phyloP scores from a whole-genome alignment of 1,140 invertebrate species.

The Semibalanus balanoides region DNA sequence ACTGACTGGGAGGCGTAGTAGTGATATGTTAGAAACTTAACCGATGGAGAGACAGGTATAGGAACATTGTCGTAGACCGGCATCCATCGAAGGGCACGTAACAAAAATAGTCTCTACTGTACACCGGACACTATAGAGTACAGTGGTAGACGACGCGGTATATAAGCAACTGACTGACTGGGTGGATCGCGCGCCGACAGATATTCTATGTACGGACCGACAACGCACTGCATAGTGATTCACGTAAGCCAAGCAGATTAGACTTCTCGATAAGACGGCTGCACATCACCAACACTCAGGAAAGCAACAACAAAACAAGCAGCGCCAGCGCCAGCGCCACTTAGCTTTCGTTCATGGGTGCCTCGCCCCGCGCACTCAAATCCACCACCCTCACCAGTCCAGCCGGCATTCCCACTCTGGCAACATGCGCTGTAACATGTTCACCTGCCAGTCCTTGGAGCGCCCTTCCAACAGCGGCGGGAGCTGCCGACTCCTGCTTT shows the following conservation, averaged over 20 bases:
- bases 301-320: background rate
- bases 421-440: background rate
- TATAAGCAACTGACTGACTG: background rate
- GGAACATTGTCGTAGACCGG: background rate
- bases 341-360: background rate
- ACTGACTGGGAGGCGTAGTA: background rate
- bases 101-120: background rate
- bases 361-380: background rate
- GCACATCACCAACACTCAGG: background rate
- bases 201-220: too few relatives aligned
- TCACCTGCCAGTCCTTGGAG: background rate
- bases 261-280: background rate
- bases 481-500: too few relatives aligned
- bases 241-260: too few relatives aligned
- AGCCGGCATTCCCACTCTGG: background rate
- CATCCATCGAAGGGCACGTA: background rate
- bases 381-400: background rate
- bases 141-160: background rate
- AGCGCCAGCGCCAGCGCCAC: background rate
- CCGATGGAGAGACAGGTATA: background rate
- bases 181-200: background rate
- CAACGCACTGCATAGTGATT: too few relatives aligned
- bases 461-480: background rate
- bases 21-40: background rate
- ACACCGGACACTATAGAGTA: background rate